Evolutionary conservation across 2,797 vertebrate genomes (phyloP), one percentile per base, ranked within the genome.

Genomic region (Lagodon rhomboides): DNA sequence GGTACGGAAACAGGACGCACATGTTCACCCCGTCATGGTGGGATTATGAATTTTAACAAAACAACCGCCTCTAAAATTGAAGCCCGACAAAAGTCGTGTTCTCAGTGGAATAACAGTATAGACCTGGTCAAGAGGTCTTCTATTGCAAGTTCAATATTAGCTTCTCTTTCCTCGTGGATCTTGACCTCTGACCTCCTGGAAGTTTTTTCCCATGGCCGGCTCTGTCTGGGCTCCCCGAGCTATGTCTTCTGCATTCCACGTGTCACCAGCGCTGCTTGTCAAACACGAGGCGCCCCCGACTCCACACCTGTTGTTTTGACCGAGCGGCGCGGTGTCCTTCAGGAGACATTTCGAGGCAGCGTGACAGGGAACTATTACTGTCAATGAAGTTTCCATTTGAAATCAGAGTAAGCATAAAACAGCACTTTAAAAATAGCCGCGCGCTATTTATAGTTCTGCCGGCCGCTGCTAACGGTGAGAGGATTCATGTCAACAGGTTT

Each of bases 271-370:
- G 13, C 58, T 91, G 41, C 22, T 13, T 63, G 77, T 85, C 82
- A 86, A 83, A 66, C 54, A 61, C 5, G 62, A 77, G 67, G 49
- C 83, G 5, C 54, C 59, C n/a, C 1, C 16, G 73, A 66, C 50
- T 53, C 55, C 62, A 47, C 93, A 94, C 93, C 92, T 94, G 92
- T 91, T 92, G 86, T 90, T 89, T 85, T 83, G 80, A 84, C 62
- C 75, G 25, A 43, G 49, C 11, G 5, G 60, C 68, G 30, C 41
- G 7, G 55, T 58, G 77, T 69, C 84, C 84, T 84, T 80, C 49
- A 60, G 49, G 25, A 75, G 34, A 55, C 46, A 82, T 74, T 60
- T 38, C 49, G 47, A 44, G 25, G 67, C 30, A 9, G 43, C 13
- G 12, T 30, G 56, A 49, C 5, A 9, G 50, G 51, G 66, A 72